Evolutionary conservation across 2,888 invertebrate genomes (phyloP), one percentile per base, ranked within the genome.

Genomic region (Pseudoips prasinana): DNA sequence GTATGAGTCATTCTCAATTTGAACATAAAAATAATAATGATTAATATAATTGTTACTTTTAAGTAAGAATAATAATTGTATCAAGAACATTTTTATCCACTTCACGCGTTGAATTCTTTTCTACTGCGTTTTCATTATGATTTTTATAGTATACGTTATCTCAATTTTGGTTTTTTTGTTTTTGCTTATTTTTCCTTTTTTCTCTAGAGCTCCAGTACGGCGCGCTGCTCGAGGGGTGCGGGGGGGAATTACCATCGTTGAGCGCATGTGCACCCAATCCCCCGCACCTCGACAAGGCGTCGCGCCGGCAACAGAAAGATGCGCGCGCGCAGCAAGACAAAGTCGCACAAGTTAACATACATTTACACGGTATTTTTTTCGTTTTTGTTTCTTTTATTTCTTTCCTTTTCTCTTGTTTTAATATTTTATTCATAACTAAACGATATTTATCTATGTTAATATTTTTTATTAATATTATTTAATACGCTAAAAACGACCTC

Each of bases 271-370:
- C 86, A 46, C 85, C 90, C 57, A 76, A 81, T 78, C 81, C 90
- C 81, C 78, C 83, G 75, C 73, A 77, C 75, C 71, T 79, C 44
- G 93, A 93, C 87, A 93, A 93, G 68, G 92, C 92, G 65, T 66
- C 81, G 34, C 77, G 84, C 8, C 70, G 79, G 2, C 79, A 76
- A 44, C 90, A 92, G 46, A 92, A 92, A 76, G 84, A 92, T 62
- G 91, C 92, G 63, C 92, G 92, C 51, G 92, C 94, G 70, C 92
- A 92, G 57, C 87, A 94, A 73, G 94, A 95, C 74, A 93, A 93
- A 86, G 82, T 94, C 63, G 92, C 93, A 63, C 93, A 93, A 90
- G 92, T 94, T 89, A 94, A 94, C 90, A 94, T 94, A 67, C 95
- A 95, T 84, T 90, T 94, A 64, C 94, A 94, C 85, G 95, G 96